Evolutionary conservation across 1,140 invertebrate species (phyloP).

Genomic region (Leptinotarsa undecemlineata): DNA sequence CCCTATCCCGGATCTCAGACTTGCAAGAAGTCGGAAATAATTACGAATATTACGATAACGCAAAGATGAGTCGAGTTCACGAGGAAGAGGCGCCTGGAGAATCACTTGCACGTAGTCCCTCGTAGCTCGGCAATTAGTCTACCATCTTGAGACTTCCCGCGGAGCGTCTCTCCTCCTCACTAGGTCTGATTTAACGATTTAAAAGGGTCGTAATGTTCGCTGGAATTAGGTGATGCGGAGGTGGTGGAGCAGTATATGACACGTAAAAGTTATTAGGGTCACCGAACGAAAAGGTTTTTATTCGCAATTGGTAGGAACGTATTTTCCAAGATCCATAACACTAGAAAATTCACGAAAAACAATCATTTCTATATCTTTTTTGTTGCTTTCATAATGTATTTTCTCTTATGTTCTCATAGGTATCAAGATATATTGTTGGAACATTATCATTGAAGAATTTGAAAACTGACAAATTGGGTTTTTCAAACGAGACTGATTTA

Average conservation of each 20-base stretch:
- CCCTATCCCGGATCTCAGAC: slow-evolving; percentile 4
- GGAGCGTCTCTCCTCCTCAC: background rate
- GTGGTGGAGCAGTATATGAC: background rate
- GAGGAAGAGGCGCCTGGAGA: slow-evolving; percentile 8
- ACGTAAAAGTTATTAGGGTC: background rate
- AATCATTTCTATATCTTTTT: too few species aligned
- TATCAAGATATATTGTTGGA: too few species aligned
- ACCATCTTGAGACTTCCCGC: slow-evolving; percentile 4
- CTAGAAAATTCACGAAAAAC: too few species aligned
- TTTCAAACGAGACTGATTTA: too few species aligned
- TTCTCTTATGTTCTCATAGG: too few species aligned
- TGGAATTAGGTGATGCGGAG: background rate
- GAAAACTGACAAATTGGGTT: too few species aligned
- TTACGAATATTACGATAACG: slow-evolving; percentile 23
- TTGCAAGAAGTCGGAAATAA: slow-evolving; percentile 27
- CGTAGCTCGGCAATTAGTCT: slow-evolving; percentile 17
- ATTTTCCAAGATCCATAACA: background rate
- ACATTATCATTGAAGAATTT: too few species aligned
- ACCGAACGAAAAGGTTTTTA: background rate
- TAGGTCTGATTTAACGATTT: background rate
- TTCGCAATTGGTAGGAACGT: background rate
- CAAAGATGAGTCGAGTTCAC: slow-evolving; percentile 21
- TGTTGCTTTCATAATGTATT: too few species aligned
- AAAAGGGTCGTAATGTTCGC: background rate
- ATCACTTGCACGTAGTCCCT: slow-evolving; percentile 7